Conservation (phyloP, 2,888 invertebrate genomes). For the Eueremaeus valkanovi region DNA sequence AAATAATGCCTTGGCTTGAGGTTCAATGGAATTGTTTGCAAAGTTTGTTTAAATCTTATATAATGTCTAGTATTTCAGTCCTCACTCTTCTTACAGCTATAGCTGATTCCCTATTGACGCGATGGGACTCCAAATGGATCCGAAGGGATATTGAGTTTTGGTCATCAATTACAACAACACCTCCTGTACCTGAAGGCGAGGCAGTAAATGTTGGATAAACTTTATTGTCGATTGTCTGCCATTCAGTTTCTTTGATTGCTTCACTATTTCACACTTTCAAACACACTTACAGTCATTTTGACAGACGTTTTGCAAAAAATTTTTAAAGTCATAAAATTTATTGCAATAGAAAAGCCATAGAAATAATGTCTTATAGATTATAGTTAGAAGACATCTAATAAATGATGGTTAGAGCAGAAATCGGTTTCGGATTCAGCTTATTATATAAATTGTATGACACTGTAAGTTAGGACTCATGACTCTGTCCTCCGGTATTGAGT, state of each 20-base stretch:
- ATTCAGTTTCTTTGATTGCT: not conserved
- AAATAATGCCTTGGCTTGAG: too few species aligned
- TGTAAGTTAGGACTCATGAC: too few species aligned
- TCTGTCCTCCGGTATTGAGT: too few species aligned
- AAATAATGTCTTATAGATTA: constrained; percentile 20
- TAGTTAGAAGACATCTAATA: constrained; percentile 10
- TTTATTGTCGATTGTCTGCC: constrained; percentile 1
- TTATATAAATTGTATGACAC: too few species aligned
- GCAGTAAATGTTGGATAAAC: not conserved
- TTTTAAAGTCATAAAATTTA: constrained; percentile 14
- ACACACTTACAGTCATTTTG: not conserved
- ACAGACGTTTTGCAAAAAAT: not conserved
- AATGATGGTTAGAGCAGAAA: not conserved
- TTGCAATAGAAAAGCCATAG: not conserved
- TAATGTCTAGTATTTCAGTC: not conserved
- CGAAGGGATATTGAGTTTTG: not conserved
- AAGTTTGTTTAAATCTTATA: constrained; percentile 1
- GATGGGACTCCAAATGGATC: constrained; percentile 8
- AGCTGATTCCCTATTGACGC: not conserved
- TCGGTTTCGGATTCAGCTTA: too few species aligned
- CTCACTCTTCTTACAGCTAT: not conserved
- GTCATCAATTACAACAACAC: constrained; percentile 12
- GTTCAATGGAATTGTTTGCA: too few species aligned
- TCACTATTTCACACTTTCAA: not conserved
- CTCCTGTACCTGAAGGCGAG: not conserved